A percentile compares a stretch with the other conserved stretches of the same genome.
phyloP scores from a whole-genome alignment of 2,113 vertebrate genomes.

The Stercorarius parasiticus region DNA sequence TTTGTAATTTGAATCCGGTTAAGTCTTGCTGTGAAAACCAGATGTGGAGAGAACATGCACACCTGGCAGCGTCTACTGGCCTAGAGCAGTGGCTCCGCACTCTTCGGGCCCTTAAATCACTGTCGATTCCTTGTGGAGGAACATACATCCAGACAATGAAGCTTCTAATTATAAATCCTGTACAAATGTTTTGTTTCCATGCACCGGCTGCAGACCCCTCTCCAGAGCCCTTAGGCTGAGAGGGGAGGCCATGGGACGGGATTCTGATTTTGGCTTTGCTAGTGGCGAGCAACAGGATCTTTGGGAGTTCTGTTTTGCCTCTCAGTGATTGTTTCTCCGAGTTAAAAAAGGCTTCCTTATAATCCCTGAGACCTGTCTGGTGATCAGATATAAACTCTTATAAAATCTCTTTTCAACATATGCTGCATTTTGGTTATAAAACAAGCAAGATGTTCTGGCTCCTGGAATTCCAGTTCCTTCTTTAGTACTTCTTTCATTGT shows the following conservation, averaged over 20 bases:
- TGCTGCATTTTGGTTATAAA: not conserved
- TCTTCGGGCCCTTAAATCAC: not conserved
- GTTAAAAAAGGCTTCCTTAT: not conserved
- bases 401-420: not conserved
- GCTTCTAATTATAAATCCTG: not conserved
- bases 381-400: not conserved
- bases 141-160: not conserved
- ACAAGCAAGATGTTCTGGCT: not conserved
- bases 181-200: not conserved
- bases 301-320: not conserved
- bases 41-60: constrained; percentile 1
- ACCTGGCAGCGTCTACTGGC: not conserved
- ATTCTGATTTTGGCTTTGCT: not conserved
- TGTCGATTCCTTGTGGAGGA: not conserved
- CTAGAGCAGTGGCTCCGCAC: not conserved
- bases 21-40: constrained; percentile 15
- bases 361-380: not conserved
- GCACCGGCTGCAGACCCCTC: not conserved
- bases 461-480: not conserved
- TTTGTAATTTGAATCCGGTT: not conserved
- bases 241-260: not conserved
- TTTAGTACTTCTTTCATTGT: not conserved
- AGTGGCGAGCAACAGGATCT: not conserved
- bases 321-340: not conserved
- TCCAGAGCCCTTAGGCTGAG: not conserved